Conservation (phyloP, 2,888 invertebrate genomes). For the Andrena hattorfiana region DNA sequence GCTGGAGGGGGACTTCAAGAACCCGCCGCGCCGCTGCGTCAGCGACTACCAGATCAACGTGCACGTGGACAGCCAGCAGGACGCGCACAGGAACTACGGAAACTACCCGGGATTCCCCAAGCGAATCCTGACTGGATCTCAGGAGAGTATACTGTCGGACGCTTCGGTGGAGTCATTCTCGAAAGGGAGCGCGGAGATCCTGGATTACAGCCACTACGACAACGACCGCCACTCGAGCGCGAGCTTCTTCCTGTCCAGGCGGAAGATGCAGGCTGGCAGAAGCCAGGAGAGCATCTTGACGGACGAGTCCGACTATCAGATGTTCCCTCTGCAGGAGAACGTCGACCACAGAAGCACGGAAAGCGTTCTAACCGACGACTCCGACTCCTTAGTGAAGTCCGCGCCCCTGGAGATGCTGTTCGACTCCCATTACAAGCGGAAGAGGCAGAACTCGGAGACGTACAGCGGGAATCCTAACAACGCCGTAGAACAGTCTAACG, state of each 20-base stretch:
- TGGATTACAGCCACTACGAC: slow-evolving; percentile 80
- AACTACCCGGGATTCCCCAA: slow-evolving; percentile 70
- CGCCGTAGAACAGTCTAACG: slow-evolving; percentile 55
- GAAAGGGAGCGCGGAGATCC: slow-evolving; percentile 79
- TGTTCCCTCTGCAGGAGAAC: slow-evolving; percentile 85
- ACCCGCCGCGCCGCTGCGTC: slow-evolving; percentile 89
- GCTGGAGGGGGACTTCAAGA: slow-evolving; percentile 88
- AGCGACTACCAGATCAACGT: slow-evolving; percentile 92
- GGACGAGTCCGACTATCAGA: slow-evolving; percentile 89
- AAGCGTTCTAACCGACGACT: slow-evolving; percentile 93
- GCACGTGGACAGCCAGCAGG: slow-evolving; percentile 79
- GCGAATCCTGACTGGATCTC: slow-evolving; percentile 77
- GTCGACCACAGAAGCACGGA: slow-evolving; percentile 92
- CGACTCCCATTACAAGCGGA: slow-evolving; percentile 85
- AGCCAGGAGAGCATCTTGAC: slow-evolving; percentile 93
- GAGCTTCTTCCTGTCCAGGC: slow-evolving; percentile 92
- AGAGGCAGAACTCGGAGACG: slow-evolving; percentile 84
- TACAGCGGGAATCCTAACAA: slow-evolving; percentile 82
- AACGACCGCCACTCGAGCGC: slow-evolving; percentile 87
- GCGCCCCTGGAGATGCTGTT: slow-evolving; percentile 91
- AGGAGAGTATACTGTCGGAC: slow-evolving; percentile 82
- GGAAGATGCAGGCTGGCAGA: slow-evolving; percentile 88
- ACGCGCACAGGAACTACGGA: slow-evolving; percentile 65
- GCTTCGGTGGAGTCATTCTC: slow-evolving; percentile 81
- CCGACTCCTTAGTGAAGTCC: slow-evolving; percentile 90